Conservation (phyloP, 1,140 invertebrate species). For the Meteorus sp. region DNA sequence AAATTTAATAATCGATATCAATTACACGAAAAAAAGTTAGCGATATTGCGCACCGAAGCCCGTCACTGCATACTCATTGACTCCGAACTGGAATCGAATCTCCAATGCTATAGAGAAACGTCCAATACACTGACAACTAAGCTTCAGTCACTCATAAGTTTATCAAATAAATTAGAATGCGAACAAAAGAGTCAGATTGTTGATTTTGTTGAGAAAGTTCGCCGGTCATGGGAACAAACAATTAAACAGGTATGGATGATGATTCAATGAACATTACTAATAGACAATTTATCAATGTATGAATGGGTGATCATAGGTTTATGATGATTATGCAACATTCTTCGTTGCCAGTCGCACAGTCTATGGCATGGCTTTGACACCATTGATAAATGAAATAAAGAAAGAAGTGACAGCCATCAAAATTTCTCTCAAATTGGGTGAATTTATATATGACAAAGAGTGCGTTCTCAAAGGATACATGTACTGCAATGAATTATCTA, state of each 20-base stretch:
- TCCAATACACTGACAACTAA: conserved; percentile 32
- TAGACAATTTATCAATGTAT: conserved; percentile 1
- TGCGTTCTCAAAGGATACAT: conserved; percentile 31
- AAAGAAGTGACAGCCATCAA: conserved; percentile 32
- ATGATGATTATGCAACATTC: conserved; percentile 34
- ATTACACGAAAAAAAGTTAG: conserved; percentile 27
- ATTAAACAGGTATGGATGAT: conserved; percentile 35
- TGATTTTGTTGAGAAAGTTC: conserved; percentile 35
- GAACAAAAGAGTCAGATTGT: conserved; percentile 28
- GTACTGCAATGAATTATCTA: conserved; percentile 34
- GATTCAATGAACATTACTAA: neutral
- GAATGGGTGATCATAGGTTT: conserved; percentile 27
- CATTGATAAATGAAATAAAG: conserved; percentile 37
- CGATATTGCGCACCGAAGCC: conserved; percentile 33
- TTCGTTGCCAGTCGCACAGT: conserved; percentile 38
- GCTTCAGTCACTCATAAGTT: conserved; percentile 33
- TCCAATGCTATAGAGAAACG: conserved; percentile 31
- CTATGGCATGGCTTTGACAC: conserved; percentile 35
- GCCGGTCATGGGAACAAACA: conserved; percentile 30
- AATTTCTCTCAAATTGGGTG: conserved; percentile 30
- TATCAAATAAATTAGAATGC: conserved; percentile 25
- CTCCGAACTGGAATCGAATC: conserved; percentile 35
- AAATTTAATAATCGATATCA: conserved; percentile 7
- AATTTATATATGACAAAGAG: conserved; percentile 29
- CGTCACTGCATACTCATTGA: conserved; percentile 26